Evolutionary conservation across 2,797 vertebrate species (phyloP).

Genomic region (Protonibea diacanthus): DNA sequence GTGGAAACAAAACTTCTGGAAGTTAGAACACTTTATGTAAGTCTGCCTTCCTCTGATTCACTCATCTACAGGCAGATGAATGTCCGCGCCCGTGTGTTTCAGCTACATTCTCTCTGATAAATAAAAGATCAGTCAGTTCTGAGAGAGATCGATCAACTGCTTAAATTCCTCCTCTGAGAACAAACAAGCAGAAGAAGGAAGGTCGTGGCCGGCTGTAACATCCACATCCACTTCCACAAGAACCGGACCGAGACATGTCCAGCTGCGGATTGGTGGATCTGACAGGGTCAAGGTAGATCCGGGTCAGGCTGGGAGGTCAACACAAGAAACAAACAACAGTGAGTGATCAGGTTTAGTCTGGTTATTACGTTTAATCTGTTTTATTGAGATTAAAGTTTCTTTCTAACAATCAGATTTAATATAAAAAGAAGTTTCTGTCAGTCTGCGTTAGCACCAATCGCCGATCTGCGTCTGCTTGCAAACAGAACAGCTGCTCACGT

Average conservation of each 20-base stretch:
- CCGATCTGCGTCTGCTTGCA: no score
- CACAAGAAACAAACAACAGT: background rate
- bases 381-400: no score
- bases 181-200: constrained; percentile 20
- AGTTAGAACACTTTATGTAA: background rate
- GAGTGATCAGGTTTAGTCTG: no score
- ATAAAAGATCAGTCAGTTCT: background rate
- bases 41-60: background rate
- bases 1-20: no score
- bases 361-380: no score
- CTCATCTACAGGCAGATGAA: no score
- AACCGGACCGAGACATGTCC: constrained; percentile 25
- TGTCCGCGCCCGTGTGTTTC: no score
- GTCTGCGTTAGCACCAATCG: no score
- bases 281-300: constrained; percentile 11
- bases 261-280: constrained; percentile 13
- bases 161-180: constrained; percentile 36
- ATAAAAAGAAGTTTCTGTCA: no score
- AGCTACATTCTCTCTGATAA: background rate
- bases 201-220: constrained; percentile 31
- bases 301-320: background rate
- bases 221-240: constrained; percentile 55
- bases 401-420: no score
- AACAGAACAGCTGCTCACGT: no score
- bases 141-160: background rate